These are phyloP conservation scores for Prosapia bicincta DNA, from an alignment of 2,888 invertebrate species.

Conservation along the genomic window DNA sequence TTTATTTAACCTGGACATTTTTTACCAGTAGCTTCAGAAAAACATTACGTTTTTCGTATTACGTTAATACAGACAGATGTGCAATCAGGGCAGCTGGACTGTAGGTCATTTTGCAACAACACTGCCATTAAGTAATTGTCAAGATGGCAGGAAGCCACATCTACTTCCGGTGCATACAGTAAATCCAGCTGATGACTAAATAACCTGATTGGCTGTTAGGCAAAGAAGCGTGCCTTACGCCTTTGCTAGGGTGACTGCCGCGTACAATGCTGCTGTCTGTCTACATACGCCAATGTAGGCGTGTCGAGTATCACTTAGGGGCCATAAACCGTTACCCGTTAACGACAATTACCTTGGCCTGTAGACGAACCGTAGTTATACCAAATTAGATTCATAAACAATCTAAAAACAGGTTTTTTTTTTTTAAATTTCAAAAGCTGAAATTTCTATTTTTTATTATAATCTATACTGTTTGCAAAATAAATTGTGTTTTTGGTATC, in stretches of 20 bases:
- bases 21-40: too few species aligned
- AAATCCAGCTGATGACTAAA: background rate
- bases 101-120: background rate
- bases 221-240: background rate
- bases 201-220: background rate
- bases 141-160: background rate
- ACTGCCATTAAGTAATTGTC: background rate
- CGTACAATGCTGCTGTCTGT: background rate
- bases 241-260: background rate
- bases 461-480: too few species aligned
- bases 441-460: too few species aligned
- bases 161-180: background rate
- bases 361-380: too few species aligned
- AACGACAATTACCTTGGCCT: too few species aligned
- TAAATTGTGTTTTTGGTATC: too few species aligned
- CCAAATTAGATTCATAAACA: too few species aligned
- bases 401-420: too few species aligned
- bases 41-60: too few species aligned
- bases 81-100: background rate
- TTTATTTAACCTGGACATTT: too few species aligned
- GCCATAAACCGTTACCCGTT: background rate
- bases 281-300: background rate
- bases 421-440: too few species aligned
- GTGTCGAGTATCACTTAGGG: background rate
- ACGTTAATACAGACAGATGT: background rate